Evolutionary conservation across 2,888 invertebrate genomes (phyloP).

Genomic region (Nomada ruficornis): DNA sequence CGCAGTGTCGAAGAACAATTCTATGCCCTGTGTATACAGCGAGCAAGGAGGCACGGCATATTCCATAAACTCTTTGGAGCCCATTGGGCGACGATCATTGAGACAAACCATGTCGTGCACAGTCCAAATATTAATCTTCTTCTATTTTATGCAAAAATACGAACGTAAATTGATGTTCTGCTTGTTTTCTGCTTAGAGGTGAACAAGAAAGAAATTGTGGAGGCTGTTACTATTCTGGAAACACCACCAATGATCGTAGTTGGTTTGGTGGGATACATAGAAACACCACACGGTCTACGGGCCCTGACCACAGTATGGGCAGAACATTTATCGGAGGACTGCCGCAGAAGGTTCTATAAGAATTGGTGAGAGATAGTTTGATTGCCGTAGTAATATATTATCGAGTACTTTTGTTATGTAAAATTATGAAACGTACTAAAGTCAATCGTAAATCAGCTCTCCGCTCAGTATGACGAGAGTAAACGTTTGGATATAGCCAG

Average conservation of each 20-base stretch:
- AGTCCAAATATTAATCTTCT: conserved; percentile 74
- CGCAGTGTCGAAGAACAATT: conserved; percentile 88
- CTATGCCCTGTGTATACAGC: conserved; percentile 85
- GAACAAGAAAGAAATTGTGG: conserved; percentile 99
- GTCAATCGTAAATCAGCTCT: conserved; percentile 77
- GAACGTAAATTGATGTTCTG: conserved; percentile 2
- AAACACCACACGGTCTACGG: conserved; percentile 98
- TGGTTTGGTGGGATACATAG: conserved; percentile 99
- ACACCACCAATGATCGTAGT: conserved; percentile 99
- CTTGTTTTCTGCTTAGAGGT: conserved; percentile 89
- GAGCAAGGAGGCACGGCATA: conserved; percentile 88
- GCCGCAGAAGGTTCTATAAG: conserved; percentile 99
- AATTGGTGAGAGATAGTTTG: conserved; percentile 92
- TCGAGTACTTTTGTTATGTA: background rate
- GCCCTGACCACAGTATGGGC: conserved; percentile 99
- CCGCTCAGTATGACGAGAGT: conserved; percentile 83
- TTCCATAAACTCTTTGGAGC: conserved; percentile 91
- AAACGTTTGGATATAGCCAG: conserved; percentile 76
- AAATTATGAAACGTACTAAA: conserved; percentile 40
- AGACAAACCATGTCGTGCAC: conserved; percentile 90
- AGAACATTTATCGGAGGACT: conserved; percentile 99
- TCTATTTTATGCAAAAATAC: background rate
- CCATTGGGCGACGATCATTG: conserved; percentile 88
- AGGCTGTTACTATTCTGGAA: conserved; percentile 99
- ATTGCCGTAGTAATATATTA: background rate